phyloP scores from a whole-genome alignment of 2,888 invertebrate species.

The Torymus texanus region DNA sequence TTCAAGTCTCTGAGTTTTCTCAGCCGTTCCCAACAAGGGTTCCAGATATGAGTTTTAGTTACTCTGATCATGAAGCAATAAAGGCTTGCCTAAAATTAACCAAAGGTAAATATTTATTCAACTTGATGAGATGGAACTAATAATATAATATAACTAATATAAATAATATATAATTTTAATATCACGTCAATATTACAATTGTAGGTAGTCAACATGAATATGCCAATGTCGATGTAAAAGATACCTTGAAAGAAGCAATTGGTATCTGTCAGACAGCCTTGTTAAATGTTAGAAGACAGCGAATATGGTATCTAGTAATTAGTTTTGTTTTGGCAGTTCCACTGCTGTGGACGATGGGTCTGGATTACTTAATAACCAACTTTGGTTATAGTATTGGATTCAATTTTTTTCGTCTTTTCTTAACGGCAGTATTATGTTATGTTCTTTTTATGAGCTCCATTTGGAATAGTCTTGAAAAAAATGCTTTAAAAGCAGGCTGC shows the following conservation, averaged over 20 bases:
- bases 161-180: not conserved
- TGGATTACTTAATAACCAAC: slow-evolving; percentile 64
- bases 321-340: slow-evolving; percentile 77
- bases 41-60: slow-evolving; percentile 84
- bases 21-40: slow-evolving; percentile 86
- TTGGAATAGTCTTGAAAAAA: slow-evolving; percentile 89
- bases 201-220: slow-evolving; percentile 58
- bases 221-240: slow-evolving; percentile 62
- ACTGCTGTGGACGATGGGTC: slow-evolving; percentile 68
- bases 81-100: slow-evolving; percentile 75
- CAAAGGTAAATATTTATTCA: slow-evolving; percentile 60
- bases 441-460: slow-evolving; percentile 86
- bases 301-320: slow-evolving; percentile 77
- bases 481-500: slow-evolving; percentile 86
- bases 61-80: slow-evolving; percentile 94
- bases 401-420: slow-evolving; percentile 79
- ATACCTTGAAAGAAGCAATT: slow-evolving; percentile 78
- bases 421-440: slow-evolving; percentile 82
- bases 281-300: slow-evolving; percentile 76
- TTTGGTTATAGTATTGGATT: slow-evolving; percentile 73
- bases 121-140: not conserved
- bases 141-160: too few relatives aligned
- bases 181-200: not conserved
- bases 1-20: slow-evolving; percentile 78
- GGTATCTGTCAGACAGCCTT: slow-evolving; percentile 79